Conservation (phyloP, 2,888 invertebrate genomes). For the Sacculina carcini region DNA sequence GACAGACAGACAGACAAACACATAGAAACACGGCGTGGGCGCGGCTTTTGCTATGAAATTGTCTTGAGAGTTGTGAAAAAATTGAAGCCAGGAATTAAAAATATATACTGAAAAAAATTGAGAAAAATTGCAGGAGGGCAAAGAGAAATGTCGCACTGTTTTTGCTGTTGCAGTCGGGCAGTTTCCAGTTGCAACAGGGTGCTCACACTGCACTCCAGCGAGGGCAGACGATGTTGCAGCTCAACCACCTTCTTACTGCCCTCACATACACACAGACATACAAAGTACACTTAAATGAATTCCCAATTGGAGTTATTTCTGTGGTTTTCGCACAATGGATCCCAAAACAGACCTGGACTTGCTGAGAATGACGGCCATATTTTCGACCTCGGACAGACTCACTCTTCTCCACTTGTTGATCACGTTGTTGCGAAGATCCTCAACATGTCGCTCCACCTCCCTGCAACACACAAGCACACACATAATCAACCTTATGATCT, state of each 20-base stretch:
- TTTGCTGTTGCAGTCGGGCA: constrained; percentile 70
- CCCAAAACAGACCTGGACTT: constrained; percentile 34
- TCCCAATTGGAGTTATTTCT: too few relatives aligned
- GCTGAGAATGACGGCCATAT: constrained; percentile 65
- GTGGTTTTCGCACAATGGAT: too few relatives aligned
- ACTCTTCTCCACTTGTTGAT: constrained; percentile 84
- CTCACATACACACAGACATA: not conserved
- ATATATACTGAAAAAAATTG: too few relatives aligned
- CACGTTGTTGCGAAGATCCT: constrained; percentile 78
- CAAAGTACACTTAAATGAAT: too few relatives aligned
- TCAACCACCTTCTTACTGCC: constrained; percentile 63
- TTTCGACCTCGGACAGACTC: constrained; percentile 88
- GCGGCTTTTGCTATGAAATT: too few relatives aligned
- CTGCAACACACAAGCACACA: constrained; percentile 21
- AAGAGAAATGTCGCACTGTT: constrained; percentile 30
- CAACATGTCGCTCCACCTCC: constrained; percentile 79
- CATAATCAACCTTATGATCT: too few relatives aligned
- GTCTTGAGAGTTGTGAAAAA: too few relatives aligned
- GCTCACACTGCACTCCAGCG: constrained; percentile 68
- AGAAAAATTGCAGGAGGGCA: not conserved
- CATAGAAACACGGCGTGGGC: too few relatives aligned
- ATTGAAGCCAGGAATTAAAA: too few relatives aligned
- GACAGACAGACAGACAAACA: too few relatives aligned
- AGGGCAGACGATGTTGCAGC: constrained; percentile 64
- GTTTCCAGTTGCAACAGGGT: constrained; percentile 64